Conservation (phyloP, 2,797 vertebrate species). For the Coracias cyanogaster region DNA sequence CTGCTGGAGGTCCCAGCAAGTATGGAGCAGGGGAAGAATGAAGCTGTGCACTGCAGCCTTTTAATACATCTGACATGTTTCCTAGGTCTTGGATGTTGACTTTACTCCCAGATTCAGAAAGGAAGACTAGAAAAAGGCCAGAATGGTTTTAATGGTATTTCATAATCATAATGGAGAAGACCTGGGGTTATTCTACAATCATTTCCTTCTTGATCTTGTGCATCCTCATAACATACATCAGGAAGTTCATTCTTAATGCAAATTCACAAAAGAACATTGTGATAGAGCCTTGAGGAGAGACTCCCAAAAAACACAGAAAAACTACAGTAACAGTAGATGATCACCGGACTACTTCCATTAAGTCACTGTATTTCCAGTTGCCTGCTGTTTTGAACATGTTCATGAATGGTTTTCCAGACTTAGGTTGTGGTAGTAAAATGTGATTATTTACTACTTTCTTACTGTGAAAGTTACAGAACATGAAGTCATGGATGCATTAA, state of each 20-base stretch:
- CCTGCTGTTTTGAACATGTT: background rate
- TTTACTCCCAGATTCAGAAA: background rate
- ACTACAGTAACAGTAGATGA: background rate
- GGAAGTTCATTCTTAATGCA: background rate
- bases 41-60: background rate
- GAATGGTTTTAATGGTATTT: background rate
- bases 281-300: background rate
- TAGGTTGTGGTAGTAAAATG: background rate
- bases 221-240: background rate
- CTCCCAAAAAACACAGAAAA: background rate
- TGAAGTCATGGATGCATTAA: background rate
- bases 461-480: background rate
- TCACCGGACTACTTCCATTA: background rate
- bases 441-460: background rate
- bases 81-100: background rate
- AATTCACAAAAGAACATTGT: background rate
- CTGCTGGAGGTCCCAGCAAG: background rate
- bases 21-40: fast-evolving
- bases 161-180: background rate
- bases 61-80: background rate
- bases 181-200: background rate
- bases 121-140: background rate
- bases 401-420: background rate
- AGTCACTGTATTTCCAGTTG: background rate
- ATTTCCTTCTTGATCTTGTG: background rate